Base-by-base conservation (phyloP, 1,140 invertebrate genomes). In the Hypsibius dujardini region DNA sequence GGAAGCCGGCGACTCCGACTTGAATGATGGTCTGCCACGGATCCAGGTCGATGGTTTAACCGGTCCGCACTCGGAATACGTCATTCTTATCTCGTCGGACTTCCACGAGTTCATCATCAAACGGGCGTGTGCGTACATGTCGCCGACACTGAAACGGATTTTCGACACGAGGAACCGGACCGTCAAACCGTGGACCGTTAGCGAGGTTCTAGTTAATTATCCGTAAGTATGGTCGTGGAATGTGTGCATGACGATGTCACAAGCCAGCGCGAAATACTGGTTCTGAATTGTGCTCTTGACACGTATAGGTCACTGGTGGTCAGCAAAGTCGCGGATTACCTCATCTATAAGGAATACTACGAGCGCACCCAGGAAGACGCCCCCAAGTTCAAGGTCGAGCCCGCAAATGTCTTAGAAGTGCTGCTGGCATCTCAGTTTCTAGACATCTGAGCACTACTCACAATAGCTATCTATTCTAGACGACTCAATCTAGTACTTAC, bases 341-440 rank as follows among this genome's bases (percentile, higher is more conserved):
- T 67, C 12, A 42, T 67, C 45, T 67, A 67, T 42, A 67, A 67
- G 42, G 62, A 67, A 42, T 67, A 67, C 42, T 67, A 67, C 62
- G 62, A 67, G 45, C 7, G 62, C 3, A 67, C 62, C 3, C 7
- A 14, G 7, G 62, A 67, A 42, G 62, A 67, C 42, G 62, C 62
- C 3, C 62, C 62, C 3, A 42, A 42, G 42, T 67, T 67, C 62
- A 67, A 12, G 7, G 62, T 67, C 3, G 7, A 7, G 3, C 62
- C 62, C 7, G 62, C 62, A 7, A 67, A 14, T 3, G 62, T 67
- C 12, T 42, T 67, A 42, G 62, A 67, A 67, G 62, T 67, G 12
- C 62, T 67, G 62, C 12, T 67, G 62, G 62, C 62, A 12, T 7
- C 62, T 3, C 62, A 67, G 62, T 67, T 67, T 42, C 62, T 67